These are phyloP conservation scores for Harlomillsia oculata DNA, from an alignment of 1,140 invertebrate species.

Conservation along the genomic window DNA sequence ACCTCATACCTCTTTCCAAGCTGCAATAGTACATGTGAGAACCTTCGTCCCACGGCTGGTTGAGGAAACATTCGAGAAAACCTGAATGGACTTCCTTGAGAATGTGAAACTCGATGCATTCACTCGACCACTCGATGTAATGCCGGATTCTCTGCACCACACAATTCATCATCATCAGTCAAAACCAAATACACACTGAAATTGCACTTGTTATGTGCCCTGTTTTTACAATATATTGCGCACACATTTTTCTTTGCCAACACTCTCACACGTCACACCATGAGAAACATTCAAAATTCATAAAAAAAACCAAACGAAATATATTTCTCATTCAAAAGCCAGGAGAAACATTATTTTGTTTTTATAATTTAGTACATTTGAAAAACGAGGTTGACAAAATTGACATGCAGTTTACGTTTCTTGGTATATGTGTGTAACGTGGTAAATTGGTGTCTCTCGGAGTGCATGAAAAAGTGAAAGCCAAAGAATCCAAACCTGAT, in stretches of 20 bases:
- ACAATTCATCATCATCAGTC: too few species aligned
- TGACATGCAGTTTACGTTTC: background rate
- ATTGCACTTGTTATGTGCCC: background rate
- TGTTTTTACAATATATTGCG: too few species aligned
- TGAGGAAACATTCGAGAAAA: constrained; percentile 54
- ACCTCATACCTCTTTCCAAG: constrained; percentile 29
- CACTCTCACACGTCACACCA: background rate
- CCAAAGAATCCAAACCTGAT: constrained; percentile 51
- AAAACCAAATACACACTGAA: constrained; percentile 34
- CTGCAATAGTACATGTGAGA: constrained; percentile 35
- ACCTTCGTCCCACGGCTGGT: constrained; percentile 33
- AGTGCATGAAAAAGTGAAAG: background rate
- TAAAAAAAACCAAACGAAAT: background rate
- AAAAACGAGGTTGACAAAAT: background rate
- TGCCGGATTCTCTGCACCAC: constrained; percentile 58
- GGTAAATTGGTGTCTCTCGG: background rate
- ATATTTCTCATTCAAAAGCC: background rate
- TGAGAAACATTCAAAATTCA: background rate
- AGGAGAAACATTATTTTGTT: background rate
- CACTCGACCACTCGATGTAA: constrained; percentile 61
- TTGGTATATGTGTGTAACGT: background rate
- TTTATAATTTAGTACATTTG: background rate
- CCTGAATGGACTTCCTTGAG: constrained; percentile 51
- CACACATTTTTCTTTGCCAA: background rate
- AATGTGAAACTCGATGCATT: constrained; percentile 57